Evolutionary conservation across 2,888 invertebrate species (phyloP).

Genomic region (Thereva unica): DNA sequence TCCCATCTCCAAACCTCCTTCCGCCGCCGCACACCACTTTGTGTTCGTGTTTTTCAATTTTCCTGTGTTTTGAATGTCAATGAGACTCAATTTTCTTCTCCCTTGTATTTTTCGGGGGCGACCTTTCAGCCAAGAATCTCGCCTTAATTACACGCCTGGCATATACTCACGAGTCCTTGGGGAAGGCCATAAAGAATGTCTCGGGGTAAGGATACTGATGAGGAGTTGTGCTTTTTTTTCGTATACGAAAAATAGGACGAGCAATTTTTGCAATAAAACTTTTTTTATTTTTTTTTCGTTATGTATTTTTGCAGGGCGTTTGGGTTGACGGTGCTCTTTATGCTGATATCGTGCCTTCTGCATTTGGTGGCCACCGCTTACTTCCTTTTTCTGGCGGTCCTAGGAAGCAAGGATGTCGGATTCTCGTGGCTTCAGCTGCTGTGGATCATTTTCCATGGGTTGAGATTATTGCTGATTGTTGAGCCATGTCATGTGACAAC

Average conservation of each 20-base stretch:
- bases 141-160: constrained; percentile 50
- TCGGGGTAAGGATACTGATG: constrained; percentile 48
- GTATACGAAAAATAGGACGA: not conserved
- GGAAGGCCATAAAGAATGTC: constrained; percentile 51
- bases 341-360: constrained; percentile 61
- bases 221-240: constrained; percentile 4
- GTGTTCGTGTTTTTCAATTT: constrained; percentile 2
- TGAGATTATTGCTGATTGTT: constrained; percentile 60
- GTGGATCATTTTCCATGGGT: constrained; percentile 60
- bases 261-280: constrained; percentile 19
- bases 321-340: constrained; percentile 59
- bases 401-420: constrained; percentile 55
- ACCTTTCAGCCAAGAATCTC: not conserved
- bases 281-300: constrained; percentile 6
- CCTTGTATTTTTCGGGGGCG: not conserved
- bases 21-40: not conserved
- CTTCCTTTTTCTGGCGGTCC: constrained; percentile 60
- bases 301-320: constrained; percentile 52
- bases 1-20: not conserved
- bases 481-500: constrained; percentile 62
- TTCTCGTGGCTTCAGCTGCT: constrained; percentile 59
- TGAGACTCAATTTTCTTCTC: constrained; percentile 13
- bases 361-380: constrained; percentile 64
- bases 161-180: constrained; percentile 53
- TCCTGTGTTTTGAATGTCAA: constrained; percentile 17